Conservation (phyloP, 2,113 vertebrate species). For the Ascaphus truei region DNA sequence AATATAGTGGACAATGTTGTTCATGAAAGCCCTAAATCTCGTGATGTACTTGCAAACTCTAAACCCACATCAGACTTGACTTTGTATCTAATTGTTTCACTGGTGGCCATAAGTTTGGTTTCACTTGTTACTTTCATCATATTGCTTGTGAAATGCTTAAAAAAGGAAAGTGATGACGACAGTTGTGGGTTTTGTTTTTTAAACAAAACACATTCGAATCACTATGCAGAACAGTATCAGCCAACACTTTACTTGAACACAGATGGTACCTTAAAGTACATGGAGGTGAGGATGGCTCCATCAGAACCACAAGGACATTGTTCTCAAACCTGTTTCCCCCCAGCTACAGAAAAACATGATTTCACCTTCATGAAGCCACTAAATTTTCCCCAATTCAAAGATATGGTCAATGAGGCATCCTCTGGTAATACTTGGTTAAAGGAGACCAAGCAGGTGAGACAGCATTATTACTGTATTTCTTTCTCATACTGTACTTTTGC, state of each 20-base stretch:
- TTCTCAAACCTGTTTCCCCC: conserved; percentile 78
- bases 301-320: conserved; percentile 73
- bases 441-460: conserved; percentile 62
- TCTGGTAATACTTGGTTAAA: conserved; percentile 47
- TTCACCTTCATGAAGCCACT: conserved; percentile 72
- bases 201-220: background rate
- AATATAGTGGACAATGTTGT: conserved; percentile 68
- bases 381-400: conserved; percentile 49
- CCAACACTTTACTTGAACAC: conserved; percentile 74
- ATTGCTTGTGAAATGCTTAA: conserved; percentile 63
- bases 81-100: conserved; percentile 65
- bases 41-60: conserved; percentile 54
- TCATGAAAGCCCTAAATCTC: conserved; percentile 58
- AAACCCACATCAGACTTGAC: conserved; percentile 55
- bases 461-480: too few relatives aligned
- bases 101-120: conserved; percentile 65
- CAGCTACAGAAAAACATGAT: conserved; percentile 72
- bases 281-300: conserved; percentile 82
- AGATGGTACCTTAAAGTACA: conserved; percentile 82
- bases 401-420: conserved; percentile 49
- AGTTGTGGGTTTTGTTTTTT: background rate
- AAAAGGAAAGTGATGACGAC: conserved; percentile 21
- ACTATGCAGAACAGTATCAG: background rate
- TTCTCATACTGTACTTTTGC: too few relatives aligned
- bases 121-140: conserved; percentile 66